Conservation (phyloP, 2,888 invertebrate genomes). For the Loripinus fragilis region DNA sequence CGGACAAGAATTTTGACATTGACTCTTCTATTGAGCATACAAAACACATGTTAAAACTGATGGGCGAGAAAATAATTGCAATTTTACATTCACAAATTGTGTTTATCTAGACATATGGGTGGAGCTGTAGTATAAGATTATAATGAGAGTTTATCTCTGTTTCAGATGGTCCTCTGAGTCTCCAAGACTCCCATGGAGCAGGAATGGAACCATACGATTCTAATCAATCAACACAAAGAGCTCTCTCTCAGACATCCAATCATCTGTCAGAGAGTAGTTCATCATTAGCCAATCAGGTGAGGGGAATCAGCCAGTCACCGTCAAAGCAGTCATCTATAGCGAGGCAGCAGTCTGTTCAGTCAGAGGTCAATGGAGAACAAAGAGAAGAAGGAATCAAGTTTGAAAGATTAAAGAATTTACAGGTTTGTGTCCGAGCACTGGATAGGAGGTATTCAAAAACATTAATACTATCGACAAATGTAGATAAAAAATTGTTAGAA, state of each 20-base stretch:
- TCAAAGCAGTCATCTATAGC: slow-evolving; percentile 43
- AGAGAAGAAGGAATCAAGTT: slow-evolving; percentile 56
- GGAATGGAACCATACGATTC: slow-evolving; percentile 37
- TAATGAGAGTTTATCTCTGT: slow-evolving; percentile 17
- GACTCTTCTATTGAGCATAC: no score
- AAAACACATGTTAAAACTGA: no score
- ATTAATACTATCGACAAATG: no score
- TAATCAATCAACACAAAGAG: slow-evolving; percentile 47
- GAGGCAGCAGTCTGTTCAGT: slow-evolving; percentile 50
- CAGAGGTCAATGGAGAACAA: slow-evolving; percentile 51
- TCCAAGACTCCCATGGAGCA: slow-evolving; percentile 65
- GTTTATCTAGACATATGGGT: no score
- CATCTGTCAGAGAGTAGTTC: slow-evolving; percentile 58
- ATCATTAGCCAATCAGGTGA: slow-evolving; percentile 50
- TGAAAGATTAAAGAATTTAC: slow-evolving; percentile 54
- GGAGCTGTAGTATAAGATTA: no score
- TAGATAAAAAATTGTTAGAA: no score
- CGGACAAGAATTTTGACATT: no score
- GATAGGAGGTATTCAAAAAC: no score
- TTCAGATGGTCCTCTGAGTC: slow-evolving; percentile 77
- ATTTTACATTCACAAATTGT: no score
- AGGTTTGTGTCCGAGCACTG: slow-evolving; percentile 32
- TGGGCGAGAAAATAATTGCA: no score
- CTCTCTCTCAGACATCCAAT: slow-evolving; percentile 53
- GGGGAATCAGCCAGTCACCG: slow-evolving; percentile 37